Evolutionary conservation across 2,888 invertebrate genomes (phyloP), one percentile per base, ranked within the genome.

Genomic region (Amitus sp.): DNA sequence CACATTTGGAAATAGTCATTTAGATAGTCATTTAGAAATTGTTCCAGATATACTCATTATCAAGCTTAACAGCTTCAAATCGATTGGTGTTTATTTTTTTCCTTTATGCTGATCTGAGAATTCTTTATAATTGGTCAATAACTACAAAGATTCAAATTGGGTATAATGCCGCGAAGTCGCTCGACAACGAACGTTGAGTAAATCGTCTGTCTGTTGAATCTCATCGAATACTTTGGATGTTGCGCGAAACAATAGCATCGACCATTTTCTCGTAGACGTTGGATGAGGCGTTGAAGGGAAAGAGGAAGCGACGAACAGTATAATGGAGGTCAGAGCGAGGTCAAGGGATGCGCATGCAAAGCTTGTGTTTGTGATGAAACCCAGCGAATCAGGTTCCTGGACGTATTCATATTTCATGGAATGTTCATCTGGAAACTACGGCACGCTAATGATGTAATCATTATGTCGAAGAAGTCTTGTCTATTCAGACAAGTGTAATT

Each of bases 191-290:
- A 61, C 54, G 61, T 48, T 48, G 51, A 49, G 45, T 23, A 47
- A 61, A 58, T 60, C 48, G 54, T 61, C 60, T 51, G 60, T 48
- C 54, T 47, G 60, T 47, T 57, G 57, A 64, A 54, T 57, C 51
- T 54, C 47, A 43, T 60, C 57, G 59, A 52, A 64, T 59, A 56
- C 56, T 52, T 47, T 40, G 47, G 20, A 47, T 55, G 46, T 51
- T 57, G 46, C 47, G 50, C 15, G 49, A 49, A 56, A 62, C 61
- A 59, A 62, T 61, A 45, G 49, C 23, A 42, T 37, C 55, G 50
- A 50, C 37, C 60, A 49, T 46, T 52, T 59, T 37, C 37, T 37
- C 18, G 37, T 37, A 17, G 37, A 37, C 15, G 37, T 17, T 59
- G 17, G 12, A 23, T 33, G 10, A 48, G 20, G 39, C 39, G 33